Base-by-base conservation (phyloP, 2,888 invertebrate genomes). In the Hanleya hanleyi region DNA sequence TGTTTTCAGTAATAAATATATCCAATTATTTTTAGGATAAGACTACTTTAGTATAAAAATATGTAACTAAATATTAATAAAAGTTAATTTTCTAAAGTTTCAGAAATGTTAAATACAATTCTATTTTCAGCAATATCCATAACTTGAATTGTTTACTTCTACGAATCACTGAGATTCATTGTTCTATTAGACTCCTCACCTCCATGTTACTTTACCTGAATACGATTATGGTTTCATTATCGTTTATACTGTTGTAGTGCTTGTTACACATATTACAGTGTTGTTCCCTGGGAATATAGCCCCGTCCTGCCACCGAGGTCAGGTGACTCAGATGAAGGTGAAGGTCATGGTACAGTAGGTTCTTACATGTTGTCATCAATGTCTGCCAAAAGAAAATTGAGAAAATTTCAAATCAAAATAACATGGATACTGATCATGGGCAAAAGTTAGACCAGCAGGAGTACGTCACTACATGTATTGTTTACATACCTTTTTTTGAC, bases 301-400 rank as follows among this genome's bases (percentile, higher is more conserved):
- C 91, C 70, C 87, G 86, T 62, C 83, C 84, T 9, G 89, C 88
- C 29, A 88, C 84, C n/a, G 84, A 80, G 9, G 88, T 86, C 67
- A 90, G 80, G 41, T 87, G 84, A 26, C 84, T 81, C 71, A 92
- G 80, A 67, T 91, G 91, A 0, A 83, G 71, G 75, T 88, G 95
- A 67, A 95, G 92, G 91, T 95, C 95, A 69, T 93, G 92, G 81
- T 94, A 93, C 51, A 95, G 91, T 51, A 94, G 91, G 77, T 93
- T 93, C 62, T 94, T 93, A 3, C 94, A 94, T 0, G 94, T 93
- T 79, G 93, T 92, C 80, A 95, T 92, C 83, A 95, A 92, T 64
- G 94, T 93, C 85, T 89, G 84, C 22, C 83, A 82, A 67, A 26
- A 32, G 49, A 64, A 57, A 65, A n/a, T n/a, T n/a, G n/a, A n/a